phyloP scores from a whole-genome alignment of 2,113 vertebrate genomes.

The Telmatochromis sp. region DNA sequence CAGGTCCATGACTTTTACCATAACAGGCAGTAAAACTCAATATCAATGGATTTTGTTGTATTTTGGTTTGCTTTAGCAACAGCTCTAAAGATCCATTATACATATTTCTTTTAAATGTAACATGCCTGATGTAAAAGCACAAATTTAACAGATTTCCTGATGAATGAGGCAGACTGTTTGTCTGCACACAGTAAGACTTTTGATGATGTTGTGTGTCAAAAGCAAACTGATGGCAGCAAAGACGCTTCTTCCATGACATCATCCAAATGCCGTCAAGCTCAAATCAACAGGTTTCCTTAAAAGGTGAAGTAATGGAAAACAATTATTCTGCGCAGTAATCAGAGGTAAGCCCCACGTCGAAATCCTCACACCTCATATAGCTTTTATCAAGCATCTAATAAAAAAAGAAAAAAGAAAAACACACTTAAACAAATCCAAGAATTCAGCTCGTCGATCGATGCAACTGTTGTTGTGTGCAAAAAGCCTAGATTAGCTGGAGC shows the following conservation, averaged over 20 bases:
- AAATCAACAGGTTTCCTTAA: constrained; percentile 8
- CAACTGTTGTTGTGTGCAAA: too few relatives aligned
- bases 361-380: not conserved
- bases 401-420: too few relatives aligned
- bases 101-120: not conserved
- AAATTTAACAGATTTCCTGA: not conserved
- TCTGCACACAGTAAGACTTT: not conserved
- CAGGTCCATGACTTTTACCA: not conserved
- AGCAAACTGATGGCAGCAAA: not conserved
- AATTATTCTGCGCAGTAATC: constrained; percentile 44
- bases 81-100: not conserved
- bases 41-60: accelerated
- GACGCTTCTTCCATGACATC: not conserved
- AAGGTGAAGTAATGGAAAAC: constrained; percentile 12
- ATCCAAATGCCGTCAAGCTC: not conserved
- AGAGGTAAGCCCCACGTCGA: constrained; percentile 14
- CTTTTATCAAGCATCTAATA: too few relatives aligned
- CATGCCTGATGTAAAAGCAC: not conserved
- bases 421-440: too few relatives aligned
- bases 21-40: not conserved
- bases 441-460: too few relatives aligned
- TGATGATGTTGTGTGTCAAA: not conserved
- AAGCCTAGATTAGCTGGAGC: accelerated
- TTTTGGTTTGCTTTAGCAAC: not conserved
- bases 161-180: not conserved